Evolutionary conservation across 2,113 vertebrate species (phyloP).

Genomic region (Microcebus murinus): DNA sequence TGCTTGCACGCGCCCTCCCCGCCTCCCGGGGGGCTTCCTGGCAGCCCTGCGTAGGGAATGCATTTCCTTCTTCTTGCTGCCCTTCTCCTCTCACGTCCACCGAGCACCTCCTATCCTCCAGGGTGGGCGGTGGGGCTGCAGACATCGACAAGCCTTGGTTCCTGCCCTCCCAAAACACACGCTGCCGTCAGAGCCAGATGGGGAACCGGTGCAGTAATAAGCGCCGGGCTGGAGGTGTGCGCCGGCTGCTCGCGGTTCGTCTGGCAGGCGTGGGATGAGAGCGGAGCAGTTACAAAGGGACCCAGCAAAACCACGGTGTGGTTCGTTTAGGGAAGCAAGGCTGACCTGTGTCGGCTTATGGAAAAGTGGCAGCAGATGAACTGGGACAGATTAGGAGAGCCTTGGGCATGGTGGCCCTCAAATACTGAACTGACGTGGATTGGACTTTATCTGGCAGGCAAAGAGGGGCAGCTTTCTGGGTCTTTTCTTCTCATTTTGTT

Average conservation of each 20-base stretch:
- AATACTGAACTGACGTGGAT: neutral
- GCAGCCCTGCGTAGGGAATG: neutral
- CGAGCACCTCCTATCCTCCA: neutral
- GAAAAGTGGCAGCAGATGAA: rapidly evolving
- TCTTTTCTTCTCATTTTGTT: too few relatives aligned
- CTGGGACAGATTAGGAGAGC: rapidly evolving
- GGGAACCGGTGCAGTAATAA: rapidly evolving
- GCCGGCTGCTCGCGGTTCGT: rapidly evolving
- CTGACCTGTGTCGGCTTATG: rapidly evolving
- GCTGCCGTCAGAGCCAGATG: rapidly evolving
- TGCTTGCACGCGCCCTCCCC: rapidly evolving
- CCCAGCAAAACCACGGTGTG: rapidly evolving
- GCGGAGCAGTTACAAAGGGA: neutral
- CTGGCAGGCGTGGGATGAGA: neutral
- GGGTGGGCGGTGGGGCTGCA: neutral
- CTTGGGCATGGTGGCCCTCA: rapidly evolving
- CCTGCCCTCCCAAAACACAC: neutral
- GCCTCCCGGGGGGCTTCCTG: rapidly evolving
- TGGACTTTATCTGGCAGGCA: neutral
- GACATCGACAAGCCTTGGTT: neutral
- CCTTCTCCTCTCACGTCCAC: neutral
- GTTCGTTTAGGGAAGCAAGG: too few relatives aligned
- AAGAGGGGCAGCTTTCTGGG: too few relatives aligned
- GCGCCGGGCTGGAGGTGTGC: rapidly evolving
- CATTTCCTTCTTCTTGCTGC: neutral